Evolutionary conservation across 2,797 vertebrate genomes (phyloP).

Genomic region (Halcyon badia): DNA sequence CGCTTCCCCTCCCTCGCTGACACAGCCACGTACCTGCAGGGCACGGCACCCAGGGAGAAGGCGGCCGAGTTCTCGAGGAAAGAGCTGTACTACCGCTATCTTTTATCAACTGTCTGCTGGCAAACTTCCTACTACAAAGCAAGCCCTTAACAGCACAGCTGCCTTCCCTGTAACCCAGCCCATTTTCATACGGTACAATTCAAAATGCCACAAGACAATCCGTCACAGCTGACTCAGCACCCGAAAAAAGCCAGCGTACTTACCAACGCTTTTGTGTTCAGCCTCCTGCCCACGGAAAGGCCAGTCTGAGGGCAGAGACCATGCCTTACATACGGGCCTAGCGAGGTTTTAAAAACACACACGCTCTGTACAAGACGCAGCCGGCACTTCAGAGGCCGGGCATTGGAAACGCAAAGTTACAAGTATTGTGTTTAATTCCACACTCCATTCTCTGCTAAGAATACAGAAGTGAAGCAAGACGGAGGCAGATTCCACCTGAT

Average conservation of each 20-base stretch:
- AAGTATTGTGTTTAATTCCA: background rate
- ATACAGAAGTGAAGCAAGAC: background rate
- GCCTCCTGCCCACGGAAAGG: background rate
- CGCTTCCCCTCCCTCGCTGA: fast-evolving
- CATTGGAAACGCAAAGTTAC: background rate
- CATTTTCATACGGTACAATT: background rate
- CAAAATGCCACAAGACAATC: background rate
- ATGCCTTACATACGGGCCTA: background rate
- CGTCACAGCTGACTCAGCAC: background rate
- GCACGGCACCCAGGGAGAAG: fast-evolving
- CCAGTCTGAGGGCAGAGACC: background rate
- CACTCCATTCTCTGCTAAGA: background rate
- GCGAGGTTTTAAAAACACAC: fast-evolving
- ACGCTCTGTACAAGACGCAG: background rate
- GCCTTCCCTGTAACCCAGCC: background rate
- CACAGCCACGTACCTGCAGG: background rate
- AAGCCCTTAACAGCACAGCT: background rate
- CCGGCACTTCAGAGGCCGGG: background rate
- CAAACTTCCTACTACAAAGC: background rate
- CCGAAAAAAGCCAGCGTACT: background rate
- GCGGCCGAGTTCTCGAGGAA: fast-evolving
- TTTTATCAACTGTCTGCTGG: background rate
- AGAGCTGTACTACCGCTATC: background rate
- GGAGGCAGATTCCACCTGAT: background rate
- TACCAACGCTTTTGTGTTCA: fast-evolving